Evolutionary conservation across 2,797 vertebrate species (phyloP).

Genomic region (Myotis myotis): DNA sequence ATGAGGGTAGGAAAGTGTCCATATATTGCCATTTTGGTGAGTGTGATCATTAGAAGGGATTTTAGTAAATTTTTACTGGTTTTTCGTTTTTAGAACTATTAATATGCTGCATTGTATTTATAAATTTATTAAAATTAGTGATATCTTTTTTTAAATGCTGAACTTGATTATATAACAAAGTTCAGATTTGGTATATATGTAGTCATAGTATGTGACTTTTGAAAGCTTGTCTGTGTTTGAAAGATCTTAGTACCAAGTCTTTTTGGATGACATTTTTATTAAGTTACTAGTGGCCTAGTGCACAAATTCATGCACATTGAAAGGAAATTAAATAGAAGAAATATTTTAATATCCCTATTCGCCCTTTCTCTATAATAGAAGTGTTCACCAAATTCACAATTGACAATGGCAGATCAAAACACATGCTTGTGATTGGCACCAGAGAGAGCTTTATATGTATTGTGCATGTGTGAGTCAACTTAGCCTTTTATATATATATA

Average conservation of each 20-base stretch:
- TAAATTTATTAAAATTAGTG: background rate
- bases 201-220: background rate
- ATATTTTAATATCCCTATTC: too few species aligned
- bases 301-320: too few species aligned
- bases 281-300: background rate
- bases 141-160: background rate
- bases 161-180: background rate
- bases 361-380: too few species aligned
- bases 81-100: constrained; percentile 8
- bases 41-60: background rate
- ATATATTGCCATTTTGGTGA: background rate
- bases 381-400: too few species aligned
- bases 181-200: background rate
- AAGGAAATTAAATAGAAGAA: too few species aligned
- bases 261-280: constrained; percentile 28
- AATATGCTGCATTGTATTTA: background rate
- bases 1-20: background rate
- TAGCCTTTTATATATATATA: too few species aligned
- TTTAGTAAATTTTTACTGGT: background rate
- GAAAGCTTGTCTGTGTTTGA: background rate
- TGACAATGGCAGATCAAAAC: too few species aligned
- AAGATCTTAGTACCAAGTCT: background rate
- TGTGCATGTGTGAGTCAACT: too few species aligned
- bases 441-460: too few species aligned
- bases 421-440: too few species aligned